Evolutionary conservation across 2,113 vertebrate genomes (phyloP).

Genomic region (Mesitornis unicolor): DNA sequence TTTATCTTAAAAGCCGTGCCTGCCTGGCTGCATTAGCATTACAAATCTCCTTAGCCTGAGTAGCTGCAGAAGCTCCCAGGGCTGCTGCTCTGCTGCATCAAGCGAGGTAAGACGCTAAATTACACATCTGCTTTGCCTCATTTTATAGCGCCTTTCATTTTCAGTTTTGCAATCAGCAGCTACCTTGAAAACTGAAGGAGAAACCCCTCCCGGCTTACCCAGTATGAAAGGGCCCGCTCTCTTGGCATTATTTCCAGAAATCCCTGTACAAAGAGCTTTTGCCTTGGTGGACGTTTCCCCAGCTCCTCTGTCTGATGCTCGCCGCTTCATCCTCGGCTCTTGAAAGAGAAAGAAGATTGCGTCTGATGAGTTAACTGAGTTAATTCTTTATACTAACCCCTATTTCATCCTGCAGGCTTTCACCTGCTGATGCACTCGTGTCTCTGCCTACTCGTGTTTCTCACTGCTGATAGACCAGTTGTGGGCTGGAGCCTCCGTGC

Average conservation of each 20-base stretch:
- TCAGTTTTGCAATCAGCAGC: background rate
- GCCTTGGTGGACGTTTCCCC: constrained; percentile 91
- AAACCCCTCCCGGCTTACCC: constrained; percentile 74
- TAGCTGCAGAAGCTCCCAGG: background rate
- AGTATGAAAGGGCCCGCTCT: constrained; percentile 96
- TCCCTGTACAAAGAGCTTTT: constrained; percentile 90
- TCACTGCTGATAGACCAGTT: background rate
- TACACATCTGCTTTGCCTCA: background rate
- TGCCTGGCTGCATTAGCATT: background rate
- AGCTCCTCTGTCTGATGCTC: constrained; percentile 91
- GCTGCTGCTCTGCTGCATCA: background rate
- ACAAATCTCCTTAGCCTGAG: background rate
- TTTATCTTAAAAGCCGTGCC: background rate
- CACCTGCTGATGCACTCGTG: background rate
- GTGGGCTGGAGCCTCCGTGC: background rate
- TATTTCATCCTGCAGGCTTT: background rate
- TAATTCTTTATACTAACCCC: background rate
- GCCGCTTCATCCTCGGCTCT: constrained; percentile 96
- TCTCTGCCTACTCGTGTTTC: constrained; percentile 26
- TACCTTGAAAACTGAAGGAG: background rate
- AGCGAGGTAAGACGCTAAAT: background rate
- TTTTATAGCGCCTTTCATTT: background rate
- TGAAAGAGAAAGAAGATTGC: constrained; percentile 34
- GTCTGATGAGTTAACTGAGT: background rate
- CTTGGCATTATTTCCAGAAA: constrained; percentile 93